A percentile compares a stretch with the other conserved stretches of the same genome.
Conservation (phyloP, 2,113 vertebrate genomes). For the Regulus satrapa region DNA sequence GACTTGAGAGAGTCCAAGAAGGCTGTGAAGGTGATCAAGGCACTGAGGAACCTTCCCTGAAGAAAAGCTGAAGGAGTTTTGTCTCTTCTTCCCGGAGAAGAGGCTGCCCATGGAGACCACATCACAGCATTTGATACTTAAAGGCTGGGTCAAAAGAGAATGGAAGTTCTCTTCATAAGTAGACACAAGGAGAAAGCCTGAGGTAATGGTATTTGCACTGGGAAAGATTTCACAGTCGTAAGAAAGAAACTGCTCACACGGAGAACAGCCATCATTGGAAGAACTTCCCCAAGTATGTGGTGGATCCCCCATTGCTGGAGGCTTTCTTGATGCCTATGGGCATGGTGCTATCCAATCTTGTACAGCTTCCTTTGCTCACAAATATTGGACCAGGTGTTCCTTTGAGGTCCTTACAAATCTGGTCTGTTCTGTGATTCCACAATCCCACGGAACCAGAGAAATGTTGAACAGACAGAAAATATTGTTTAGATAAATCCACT, state of each 20-base stretch:
- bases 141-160: not conserved
- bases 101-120: not conserved
- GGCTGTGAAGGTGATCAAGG: not conserved
- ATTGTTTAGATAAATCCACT: not conserved
- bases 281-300: not conserved
- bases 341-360: not conserved
- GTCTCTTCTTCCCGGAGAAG: not conserved
- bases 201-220: not conserved
- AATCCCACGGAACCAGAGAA: fast-evolving
- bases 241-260: not conserved
- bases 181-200: too few species aligned
- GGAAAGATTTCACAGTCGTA: not conserved
- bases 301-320: not conserved
- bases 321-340: not conserved
- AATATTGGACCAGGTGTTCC: not conserved
- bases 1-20: not conserved
- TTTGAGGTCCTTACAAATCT: not conserved
- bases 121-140: not conserved
- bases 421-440: not conserved
- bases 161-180: not conserved
- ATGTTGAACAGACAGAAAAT: not conserved
- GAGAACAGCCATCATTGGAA: not conserved
- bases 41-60: not conserved
- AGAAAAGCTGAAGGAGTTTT: not conserved
- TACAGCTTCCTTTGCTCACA: not conserved